These are phyloP conservation scores for Perognathus longimembris DNA, from an alignment of 2,113 vertebrate genomes.

Conservation along the genomic window DNA sequence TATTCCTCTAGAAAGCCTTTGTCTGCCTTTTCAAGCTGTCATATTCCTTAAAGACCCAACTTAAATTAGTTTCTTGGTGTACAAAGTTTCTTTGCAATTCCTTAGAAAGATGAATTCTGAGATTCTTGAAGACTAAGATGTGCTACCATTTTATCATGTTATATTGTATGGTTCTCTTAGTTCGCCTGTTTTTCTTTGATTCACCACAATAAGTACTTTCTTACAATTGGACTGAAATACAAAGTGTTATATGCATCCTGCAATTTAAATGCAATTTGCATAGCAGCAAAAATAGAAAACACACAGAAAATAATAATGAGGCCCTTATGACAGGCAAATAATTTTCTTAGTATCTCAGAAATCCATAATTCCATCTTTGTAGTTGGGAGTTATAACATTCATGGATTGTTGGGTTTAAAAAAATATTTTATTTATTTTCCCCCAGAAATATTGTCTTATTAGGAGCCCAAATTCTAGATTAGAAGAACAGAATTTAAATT, in stretches of 20 bases:
- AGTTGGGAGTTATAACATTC: not conserved
- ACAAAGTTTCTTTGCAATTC: not conserved
- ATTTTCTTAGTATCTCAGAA: conserved; percentile 51
- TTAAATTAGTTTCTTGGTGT: not conserved
- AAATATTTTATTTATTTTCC: too few species aligned
- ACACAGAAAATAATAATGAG: not conserved
- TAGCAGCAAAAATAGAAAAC: not conserved
- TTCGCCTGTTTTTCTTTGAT: not conserved
- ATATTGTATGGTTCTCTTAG: not conserved
- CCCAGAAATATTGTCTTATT: not conserved
- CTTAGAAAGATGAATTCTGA: not conserved
- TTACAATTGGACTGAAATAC: not conserved
- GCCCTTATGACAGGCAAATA: not conserved
- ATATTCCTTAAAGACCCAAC: not conserved
- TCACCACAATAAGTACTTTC: not conserved
- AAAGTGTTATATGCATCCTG: not conserved
- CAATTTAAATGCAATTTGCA: conserved; percentile 50
- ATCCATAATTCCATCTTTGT: not conserved
- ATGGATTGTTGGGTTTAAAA: not conserved
- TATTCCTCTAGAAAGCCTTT: not conserved
- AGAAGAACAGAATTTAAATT: not conserved
- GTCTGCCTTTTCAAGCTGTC: not conserved
- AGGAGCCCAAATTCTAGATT: not conserved
- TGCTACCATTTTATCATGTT: not conserved
- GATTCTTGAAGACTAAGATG: not conserved